phyloP scores from a whole-genome alignment of 2,113 vertebrate genomes.

The Hirundichthys speculiger region DNA sequence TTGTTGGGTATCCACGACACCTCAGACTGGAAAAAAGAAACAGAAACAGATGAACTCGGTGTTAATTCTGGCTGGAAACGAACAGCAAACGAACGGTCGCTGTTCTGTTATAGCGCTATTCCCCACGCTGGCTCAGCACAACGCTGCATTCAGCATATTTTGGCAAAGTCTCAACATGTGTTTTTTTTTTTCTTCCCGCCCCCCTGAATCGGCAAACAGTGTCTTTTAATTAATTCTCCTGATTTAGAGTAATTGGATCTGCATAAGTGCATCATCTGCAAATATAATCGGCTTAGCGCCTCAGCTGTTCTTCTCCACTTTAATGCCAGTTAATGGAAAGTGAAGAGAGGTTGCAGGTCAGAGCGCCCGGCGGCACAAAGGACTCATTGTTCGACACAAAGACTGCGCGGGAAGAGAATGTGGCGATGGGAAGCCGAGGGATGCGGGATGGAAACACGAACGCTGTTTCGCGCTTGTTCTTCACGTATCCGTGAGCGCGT shows the following conservation, averaged over 20 bases:
- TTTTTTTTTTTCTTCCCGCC: neutral
- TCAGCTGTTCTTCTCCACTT: constrained; percentile 40
- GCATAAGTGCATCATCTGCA: constrained; percentile 65
- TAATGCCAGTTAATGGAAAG: constrained; percentile 45
- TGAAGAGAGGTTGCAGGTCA: constrained; percentile 45
- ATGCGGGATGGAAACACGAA: constrained; percentile 29
- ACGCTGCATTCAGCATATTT: constrained; percentile 24
- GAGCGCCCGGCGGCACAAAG: constrained; percentile 53
- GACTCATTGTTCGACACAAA: constrained; percentile 56
- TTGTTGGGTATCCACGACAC: constrained; percentile 98
- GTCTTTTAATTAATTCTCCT: constrained; percentile 59
- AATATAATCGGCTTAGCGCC: constrained; percentile 62
- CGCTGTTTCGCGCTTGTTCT: constrained; percentile 18
- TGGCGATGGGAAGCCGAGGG: constrained; percentile 29
- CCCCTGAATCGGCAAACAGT: constrained; percentile 32
- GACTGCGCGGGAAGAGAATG: constrained; percentile 46
- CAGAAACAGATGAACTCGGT: no score
- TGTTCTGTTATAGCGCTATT: neutral
- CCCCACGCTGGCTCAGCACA: constrained; percentile 14
- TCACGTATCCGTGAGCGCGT: constrained; percentile 24
- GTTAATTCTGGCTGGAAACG: no score
- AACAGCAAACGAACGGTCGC: neutral
- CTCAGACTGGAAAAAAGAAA: constrained; percentile 82
- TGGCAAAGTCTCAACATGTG: constrained; percentile 14
- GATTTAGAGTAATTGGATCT: constrained; percentile 62